These are phyloP conservation scores for Pseudorasbora parva DNA, from an alignment of 2,113 vertebrate species.

Conservation along the genomic window DNA sequence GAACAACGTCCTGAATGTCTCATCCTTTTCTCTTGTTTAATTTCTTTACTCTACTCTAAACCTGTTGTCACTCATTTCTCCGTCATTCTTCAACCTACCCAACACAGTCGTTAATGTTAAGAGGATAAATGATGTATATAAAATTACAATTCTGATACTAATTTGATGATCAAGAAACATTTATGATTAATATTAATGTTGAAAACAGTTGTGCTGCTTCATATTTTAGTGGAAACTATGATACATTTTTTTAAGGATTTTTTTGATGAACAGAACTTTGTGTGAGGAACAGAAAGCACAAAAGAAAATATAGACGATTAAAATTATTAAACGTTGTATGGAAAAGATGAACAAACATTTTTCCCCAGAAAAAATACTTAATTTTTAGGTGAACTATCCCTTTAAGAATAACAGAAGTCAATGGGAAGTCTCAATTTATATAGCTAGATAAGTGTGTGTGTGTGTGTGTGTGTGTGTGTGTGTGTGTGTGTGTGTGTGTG, in stretches of 20 bases:
- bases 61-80: background rate
- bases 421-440: slow-evolving; percentile 4
- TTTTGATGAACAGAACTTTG: background rate
- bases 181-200: background rate
- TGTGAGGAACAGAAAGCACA: background rate
- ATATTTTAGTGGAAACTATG: background rate
- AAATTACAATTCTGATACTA: background rate
- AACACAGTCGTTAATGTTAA: background rate
- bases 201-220: background rate
- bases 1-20: no score
- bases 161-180: background rate
- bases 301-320: background rate
- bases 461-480: slow-evolving; percentile 1
- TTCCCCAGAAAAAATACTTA: background rate
- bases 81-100: background rate
- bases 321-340: background rate
- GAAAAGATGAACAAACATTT: background rate
- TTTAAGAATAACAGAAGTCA: slow-evolving; percentile 14
- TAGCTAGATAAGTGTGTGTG: background rate
- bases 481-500: background rate
- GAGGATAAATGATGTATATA: background rate
- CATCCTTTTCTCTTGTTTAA: background rate
- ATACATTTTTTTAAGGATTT: background rate
- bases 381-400: background rate
- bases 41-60: background rate